Conservation (phyloP, 2,113 vertebrate species). For the Baryphthengus martii region DNA sequence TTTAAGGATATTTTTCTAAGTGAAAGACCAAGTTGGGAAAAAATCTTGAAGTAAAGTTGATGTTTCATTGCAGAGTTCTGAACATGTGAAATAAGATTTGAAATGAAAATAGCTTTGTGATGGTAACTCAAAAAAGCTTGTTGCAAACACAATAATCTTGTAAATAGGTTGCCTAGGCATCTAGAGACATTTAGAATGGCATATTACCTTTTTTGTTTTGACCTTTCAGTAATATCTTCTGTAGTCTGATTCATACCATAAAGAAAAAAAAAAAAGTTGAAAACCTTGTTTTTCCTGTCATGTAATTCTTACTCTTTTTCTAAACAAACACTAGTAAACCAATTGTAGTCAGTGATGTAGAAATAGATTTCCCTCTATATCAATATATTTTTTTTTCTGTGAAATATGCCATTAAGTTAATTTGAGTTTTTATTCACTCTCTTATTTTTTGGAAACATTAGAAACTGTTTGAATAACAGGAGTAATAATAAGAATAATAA, state of each 20-base stretch:
- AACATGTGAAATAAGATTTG: background rate
- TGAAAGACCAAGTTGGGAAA: background rate
- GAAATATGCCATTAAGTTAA: background rate
- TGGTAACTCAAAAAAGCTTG: background rate
- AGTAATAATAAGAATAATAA: background rate
- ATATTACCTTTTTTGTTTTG: background rate
- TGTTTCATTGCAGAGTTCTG: background rate
- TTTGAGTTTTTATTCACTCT: background rate
- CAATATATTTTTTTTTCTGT: background rate
- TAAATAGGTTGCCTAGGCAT: background rate
- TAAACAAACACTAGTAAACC: background rate
- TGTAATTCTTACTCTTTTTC: background rate
- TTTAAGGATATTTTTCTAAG: background rate
- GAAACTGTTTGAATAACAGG: background rate
- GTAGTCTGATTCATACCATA: background rate
- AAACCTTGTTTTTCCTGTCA: background rate
- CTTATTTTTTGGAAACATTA: background rate
- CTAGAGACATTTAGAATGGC: background rate
- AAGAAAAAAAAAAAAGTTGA: background rate
- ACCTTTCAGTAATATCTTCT: background rate
- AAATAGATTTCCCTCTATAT: background rate
- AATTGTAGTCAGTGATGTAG: background rate
- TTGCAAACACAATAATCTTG: background rate
- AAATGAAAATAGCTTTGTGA: background rate
- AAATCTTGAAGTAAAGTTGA: background rate